phyloP scores from a whole-genome alignment of 1,140 invertebrate genomes.

The Coenobita brevimanus region DNA sequence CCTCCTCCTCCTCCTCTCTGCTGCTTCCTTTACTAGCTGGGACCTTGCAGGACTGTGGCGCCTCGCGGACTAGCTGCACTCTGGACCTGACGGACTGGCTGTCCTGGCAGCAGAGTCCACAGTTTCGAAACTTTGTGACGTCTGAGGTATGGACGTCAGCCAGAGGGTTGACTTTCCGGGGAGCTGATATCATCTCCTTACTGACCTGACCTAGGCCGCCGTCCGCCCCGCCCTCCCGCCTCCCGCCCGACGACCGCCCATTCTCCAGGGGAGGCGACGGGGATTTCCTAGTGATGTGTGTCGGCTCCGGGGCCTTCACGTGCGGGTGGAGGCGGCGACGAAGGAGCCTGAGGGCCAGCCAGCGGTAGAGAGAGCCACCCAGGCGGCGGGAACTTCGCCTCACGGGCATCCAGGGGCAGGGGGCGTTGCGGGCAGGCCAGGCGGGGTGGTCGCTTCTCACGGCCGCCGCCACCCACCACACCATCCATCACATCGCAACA shows the following conservation, averaged over 20 bases:
- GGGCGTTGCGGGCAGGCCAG: conserved; percentile 13
- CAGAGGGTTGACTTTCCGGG: neutral
- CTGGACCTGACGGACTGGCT: neutral
- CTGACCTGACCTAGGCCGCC: neutral
- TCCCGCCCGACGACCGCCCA: neutral
- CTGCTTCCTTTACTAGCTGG: neutral
- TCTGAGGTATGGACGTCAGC: neutral
- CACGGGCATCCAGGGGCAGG: conserved; percentile 50
- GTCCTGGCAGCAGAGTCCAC: neutral
- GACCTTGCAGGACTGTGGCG: conserved; percentile 3
- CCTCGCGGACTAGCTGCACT: conserved; percentile 25
- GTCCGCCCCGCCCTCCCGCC: neutral
- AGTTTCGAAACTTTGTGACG: neutral
- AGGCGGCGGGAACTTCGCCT: conserved; percentile 54
- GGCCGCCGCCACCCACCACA: too few relatives aligned
- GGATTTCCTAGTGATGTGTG: neutral
- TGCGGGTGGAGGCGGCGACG: conserved; percentile 44
- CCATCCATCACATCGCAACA: too few relatives aligned
- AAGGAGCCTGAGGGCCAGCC: conserved; percentile 45
- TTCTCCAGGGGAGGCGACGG: neutral
- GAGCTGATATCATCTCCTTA: neutral
- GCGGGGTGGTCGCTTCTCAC: too few relatives aligned
- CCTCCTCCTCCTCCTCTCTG: conserved; percentile 20
- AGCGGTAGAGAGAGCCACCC: conserved; percentile 56
- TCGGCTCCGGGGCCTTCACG: neutral